Evolutionary conservation across 2,888 invertebrate species (phyloP), one percentile per base, ranked within the genome.

Genomic region (Salpingus planirostris): DNA sequence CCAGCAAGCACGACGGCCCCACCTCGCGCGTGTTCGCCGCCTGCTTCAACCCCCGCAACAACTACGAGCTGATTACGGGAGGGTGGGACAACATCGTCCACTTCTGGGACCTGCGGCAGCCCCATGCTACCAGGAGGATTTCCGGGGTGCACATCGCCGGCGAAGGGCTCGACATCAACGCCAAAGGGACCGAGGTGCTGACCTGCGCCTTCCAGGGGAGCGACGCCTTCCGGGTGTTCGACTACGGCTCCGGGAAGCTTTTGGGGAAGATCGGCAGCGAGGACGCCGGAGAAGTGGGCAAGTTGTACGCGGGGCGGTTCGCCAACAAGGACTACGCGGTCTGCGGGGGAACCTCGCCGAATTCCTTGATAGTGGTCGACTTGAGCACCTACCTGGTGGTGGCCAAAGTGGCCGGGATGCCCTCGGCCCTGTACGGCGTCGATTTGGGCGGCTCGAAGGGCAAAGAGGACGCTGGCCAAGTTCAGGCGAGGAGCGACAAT

Each of bases 61-160:
- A 71, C 31, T 72, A 78, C 52, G 80, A 80, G 59, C 55, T 81
- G 36, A 64, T 80, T 41, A 76, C 78, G 1, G 79, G 77, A 1
- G 79, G 80, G 5, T 78, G 78, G 78, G 79, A 80, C 46, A 66
- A 76, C 49, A 67, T 69, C 0, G 68, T 81, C 2, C 71, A 77
- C 48, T 78, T 77, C 50, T 80, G 80, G 78, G 80, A 80, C 53
- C 68, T 74, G 27, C 64, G 80, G 34, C 73, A 75, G 47, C 76
- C 78, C 0, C 70, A 69, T 44, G 71, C 78, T 1, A 65, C 73
- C 1, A 64, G 73, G 21, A 63, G 71, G 46, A 68, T 80, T 40
- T 56, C 64, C 2, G 78, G 77, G 2, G 67, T 76, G 12, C 76
- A 76, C 43, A 71, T 80, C 34, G 76, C 76, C 47, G 80, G 80